Base-by-base conservation (phyloP, 2,888 invertebrate species). In the Vanessa cardui region DNA sequence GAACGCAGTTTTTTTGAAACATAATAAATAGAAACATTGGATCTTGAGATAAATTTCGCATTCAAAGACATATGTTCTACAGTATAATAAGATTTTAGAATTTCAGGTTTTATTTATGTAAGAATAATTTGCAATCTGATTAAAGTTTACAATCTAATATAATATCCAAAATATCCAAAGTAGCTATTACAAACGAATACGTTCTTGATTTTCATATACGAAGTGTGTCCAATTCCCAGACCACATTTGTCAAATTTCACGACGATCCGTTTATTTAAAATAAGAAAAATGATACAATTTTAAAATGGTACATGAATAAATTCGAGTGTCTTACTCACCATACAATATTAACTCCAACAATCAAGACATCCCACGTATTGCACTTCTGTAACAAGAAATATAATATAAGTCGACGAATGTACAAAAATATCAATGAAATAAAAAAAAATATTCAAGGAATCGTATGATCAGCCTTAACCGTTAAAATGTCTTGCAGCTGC, bases 331-430 rank as follows among this genome's bases (percentile, higher is more conserved):
- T n/a, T 58, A 58, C 85, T 85, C 75, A 89, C 92, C 87, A 83
- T 80, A 79, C 78, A 78, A 74, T 74, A 77, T 78, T 81, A 81
- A 81, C 81, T 81, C 84, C 83, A 83, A 80, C 83, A 81, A 78
- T 74, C 79, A 79, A 80, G 82, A 81, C 90, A 90, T 91, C 83
- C 85, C 89, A 84, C 81, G 81, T 81, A 82, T 80, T 90, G 92
- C 92, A 91, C 92, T 83, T 81, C 92, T 91, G 89, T 65, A 90
- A 90, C 84, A 89, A 88, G 75, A 72, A 76, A 76, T 77, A 66
- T 67, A 71, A 58, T 39, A 63, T 70, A 58, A 71, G 63, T 75
- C 56, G 73, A 76, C 69, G 69, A 69, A 58, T 61, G 59, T 69
- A 52, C 52, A 59, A 49, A 61, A 61, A 47, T 50, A 18, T 33